Conservation (phyloP, 1,140 invertebrate species). For the Ips typographus region DNA sequence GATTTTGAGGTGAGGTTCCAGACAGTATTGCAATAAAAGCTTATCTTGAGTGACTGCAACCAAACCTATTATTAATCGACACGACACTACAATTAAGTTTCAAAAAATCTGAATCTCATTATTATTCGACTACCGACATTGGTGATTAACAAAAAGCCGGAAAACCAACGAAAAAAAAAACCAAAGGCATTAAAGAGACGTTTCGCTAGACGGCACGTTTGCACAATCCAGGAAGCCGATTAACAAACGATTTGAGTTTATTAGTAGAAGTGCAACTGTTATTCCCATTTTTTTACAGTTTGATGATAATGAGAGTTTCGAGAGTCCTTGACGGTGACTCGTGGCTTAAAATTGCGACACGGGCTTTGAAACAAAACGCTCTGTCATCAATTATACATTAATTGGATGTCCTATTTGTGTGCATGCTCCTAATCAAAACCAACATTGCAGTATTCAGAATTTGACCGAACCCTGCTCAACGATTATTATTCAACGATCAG, state of each 20-base stretch:
- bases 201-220: conserved; percentile 1
- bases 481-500: too few relatives aligned
- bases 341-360: neutral
- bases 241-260: neutral
- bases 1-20: too few relatives aligned
- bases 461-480: too few relatives aligned
- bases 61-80: too few relatives aligned
- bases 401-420: neutral
- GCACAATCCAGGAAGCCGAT: conserved; percentile 1
- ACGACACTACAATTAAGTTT: too few relatives aligned
- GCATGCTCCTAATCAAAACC: too few relatives aligned
- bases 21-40: too few relatives aligned
- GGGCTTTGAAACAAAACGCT: neutral
- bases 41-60: too few relatives aligned
- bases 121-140: neutral
- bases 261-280: conserved; percentile 3
- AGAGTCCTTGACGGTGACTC: neutral
- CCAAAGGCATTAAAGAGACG: neutral
- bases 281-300: conserved; percentile 3
- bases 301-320: neutral
- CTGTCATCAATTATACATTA: neutral
- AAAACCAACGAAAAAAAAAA: neutral
- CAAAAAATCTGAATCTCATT: too few relatives aligned
- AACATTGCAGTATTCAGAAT: too few relatives aligned
- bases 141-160: neutral